Evolutionary conservation across 1,140 invertebrate species (phyloP).

Genomic region (Pemphigus obesinymphae): DNA sequence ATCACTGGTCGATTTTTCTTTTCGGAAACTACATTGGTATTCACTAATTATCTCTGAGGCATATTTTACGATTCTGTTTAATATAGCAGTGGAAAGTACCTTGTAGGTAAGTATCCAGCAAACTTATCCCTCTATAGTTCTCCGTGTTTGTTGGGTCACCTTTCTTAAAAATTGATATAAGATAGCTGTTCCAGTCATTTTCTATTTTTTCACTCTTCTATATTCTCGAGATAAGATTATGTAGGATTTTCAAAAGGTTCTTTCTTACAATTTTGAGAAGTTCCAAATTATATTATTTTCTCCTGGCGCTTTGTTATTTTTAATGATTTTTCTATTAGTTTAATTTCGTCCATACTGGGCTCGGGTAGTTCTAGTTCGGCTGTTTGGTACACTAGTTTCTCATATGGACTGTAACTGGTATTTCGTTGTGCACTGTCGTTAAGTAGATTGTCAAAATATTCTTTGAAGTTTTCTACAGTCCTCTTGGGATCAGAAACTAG

Average conservation of each 20-base stretch:
- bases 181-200: constrained; percentile 7
- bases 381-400: background rate
- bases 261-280: constrained; percentile 42
- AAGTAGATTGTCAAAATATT: too few relatives aligned
- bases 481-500: too few relatives aligned
- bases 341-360: background rate
- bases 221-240: background rate
- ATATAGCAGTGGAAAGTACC: background rate
- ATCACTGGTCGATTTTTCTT: constrained; percentile 41
- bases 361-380: background rate
- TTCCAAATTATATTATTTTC: constrained; percentile 45
- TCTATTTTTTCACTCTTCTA: background rate
- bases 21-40: constrained; percentile 44
- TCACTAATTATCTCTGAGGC: constrained; percentile 42
- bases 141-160: constrained; percentile 38
- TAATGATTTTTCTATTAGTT: background rate
- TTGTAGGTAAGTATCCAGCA: background rate
- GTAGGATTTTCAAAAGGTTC: background rate
- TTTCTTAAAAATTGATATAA: constrained; percentile 43
- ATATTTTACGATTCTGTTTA: constrained; percentile 19
- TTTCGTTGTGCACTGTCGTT: too few relatives aligned
- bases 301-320: constrained; percentile 45
- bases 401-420: too few relatives aligned
- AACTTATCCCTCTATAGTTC: background rate
- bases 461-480: too few relatives aligned